Evolutionary conservation across 2,113 vertebrate species (phyloP), one percentile per base, ranked within the genome.

Genomic region (Coregonus clupeaformis): DNA sequence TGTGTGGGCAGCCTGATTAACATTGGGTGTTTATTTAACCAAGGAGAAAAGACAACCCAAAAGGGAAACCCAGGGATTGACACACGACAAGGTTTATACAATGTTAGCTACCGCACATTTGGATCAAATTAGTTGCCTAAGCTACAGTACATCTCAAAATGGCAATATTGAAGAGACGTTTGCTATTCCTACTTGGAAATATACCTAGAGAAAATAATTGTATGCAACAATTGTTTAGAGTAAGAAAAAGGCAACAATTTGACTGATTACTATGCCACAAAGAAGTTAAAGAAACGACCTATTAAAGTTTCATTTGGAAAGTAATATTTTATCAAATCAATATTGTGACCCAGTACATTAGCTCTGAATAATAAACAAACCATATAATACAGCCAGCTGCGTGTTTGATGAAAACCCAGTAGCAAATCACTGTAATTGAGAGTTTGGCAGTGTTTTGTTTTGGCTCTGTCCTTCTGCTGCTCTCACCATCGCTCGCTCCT

Each of bases 291-390:
- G 9, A 45, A 1, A 55, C 13, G 47, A 80, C 59, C 71, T 52
- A 60, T 49, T 68, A 20, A 20, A 64, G 25, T 72, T 82, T 74
- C 11, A 78, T 76, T 78, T 76, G 52, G 66, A 79, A 68, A 42
- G 36, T 42, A 42, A 42, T 42, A 42, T 42, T 42, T 42, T 72
- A 59, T 67, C 29, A 42, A 75, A 84, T 88, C 83, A 71, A 87
- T 85, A 76, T 25, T 0, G 36, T 69, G 71, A 79, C 75, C 71
- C 82, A 74, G 29, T 72, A 79, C 72, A 84, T 80, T 79, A 82
- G 78, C 76, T 75, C 68, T 29, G 77, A 81, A 85, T 83, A 85
- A 82, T 79, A 77, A 85, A 84, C 52, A 77, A 84, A 71, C 47
- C 69, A 47, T 59, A 9, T 27, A n/a, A 14, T 4, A 1, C 62